These are phyloP conservation scores for Sebastes hopkinsi DNA, from an alignment of 2,797 vertebrate species.

Conservation along the genomic window DNA sequence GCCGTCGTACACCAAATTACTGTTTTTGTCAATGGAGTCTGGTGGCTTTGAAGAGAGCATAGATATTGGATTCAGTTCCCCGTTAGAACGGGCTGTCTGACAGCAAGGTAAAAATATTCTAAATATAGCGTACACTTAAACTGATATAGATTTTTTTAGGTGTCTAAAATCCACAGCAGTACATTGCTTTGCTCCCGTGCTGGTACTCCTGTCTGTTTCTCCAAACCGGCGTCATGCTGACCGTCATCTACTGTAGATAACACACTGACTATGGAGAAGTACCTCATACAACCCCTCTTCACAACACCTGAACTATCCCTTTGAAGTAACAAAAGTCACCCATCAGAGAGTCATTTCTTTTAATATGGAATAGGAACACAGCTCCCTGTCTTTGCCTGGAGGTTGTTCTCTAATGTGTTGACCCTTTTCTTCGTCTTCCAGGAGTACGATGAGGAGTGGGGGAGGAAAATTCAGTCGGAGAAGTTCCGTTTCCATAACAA, in stretches of 20 bases:
- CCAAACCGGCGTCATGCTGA: too few species aligned
- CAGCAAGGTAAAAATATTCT: too few species aligned
- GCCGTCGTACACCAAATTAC: too few species aligned
- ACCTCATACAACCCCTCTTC: neutral
- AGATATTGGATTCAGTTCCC: too few species aligned
- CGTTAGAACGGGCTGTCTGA: too few species aligned
- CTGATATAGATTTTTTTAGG: too few species aligned
- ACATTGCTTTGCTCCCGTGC: too few species aligned
- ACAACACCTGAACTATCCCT: neutral
- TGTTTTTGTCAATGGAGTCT: too few species aligned
- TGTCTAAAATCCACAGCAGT: too few species aligned
- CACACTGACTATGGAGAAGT: neutral
- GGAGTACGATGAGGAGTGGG: constrained; percentile 98
- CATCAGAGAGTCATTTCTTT: neutral
- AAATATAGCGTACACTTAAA: too few species aligned
- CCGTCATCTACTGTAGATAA: too few species aligned
- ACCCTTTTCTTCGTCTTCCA: constrained; percentile 38
- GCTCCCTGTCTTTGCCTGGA: neutral
- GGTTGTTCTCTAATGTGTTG: neutral
- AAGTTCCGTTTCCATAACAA: constrained; percentile 97
- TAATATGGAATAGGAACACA: neutral
- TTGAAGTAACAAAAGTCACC: neutral
- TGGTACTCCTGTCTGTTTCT: rapidly evolving
- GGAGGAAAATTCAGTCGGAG: constrained; percentile 94
- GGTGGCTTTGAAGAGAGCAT: too few species aligned